These are phyloP conservation scores for Oceanodroma tethys DNA, from an alignment of 2,113 vertebrate genomes.

Conservation along the genomic window DNA sequence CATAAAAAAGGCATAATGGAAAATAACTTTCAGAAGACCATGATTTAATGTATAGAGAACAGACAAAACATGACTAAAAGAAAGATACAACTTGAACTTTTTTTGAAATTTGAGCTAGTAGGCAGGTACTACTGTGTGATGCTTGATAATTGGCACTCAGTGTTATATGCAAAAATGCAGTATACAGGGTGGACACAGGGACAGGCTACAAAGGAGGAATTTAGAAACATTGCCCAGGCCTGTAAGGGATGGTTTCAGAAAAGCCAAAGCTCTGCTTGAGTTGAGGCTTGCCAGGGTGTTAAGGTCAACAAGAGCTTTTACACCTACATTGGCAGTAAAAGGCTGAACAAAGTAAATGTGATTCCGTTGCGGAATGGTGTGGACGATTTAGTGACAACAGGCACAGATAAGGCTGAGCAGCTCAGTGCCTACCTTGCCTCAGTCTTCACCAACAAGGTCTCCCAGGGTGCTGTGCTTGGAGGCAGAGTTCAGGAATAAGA, in stretches of 20 bases:
- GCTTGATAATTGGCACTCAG: fast-evolving
- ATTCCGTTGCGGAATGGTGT: background rate
- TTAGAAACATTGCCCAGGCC: background rate
- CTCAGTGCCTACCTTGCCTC: background rate
- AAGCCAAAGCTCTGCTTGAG: background rate
- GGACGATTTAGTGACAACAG: background rate
- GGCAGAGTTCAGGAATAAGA: background rate
- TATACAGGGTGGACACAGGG: background rate
- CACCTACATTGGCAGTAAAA: background rate
- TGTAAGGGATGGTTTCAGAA: background rate
- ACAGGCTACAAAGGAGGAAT: background rate
- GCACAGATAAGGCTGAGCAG: background rate
- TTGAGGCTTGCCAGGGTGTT: background rate
- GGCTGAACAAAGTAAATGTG: background rate
- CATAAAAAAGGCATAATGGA: background rate
- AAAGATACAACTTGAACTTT: background rate
- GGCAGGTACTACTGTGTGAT: background rate
- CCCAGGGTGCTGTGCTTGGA: background rate
- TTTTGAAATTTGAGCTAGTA: background rate
- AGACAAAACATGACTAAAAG: background rate
- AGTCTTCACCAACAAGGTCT: background rate
- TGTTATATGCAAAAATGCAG: background rate
- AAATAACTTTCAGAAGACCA: background rate
- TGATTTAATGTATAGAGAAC: background rate
- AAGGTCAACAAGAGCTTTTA: background rate